phyloP scores from a whole-genome alignment of 30 jellyfish, hydroid and myxozoan species.

The Rhopilema esculentum region DNA sequence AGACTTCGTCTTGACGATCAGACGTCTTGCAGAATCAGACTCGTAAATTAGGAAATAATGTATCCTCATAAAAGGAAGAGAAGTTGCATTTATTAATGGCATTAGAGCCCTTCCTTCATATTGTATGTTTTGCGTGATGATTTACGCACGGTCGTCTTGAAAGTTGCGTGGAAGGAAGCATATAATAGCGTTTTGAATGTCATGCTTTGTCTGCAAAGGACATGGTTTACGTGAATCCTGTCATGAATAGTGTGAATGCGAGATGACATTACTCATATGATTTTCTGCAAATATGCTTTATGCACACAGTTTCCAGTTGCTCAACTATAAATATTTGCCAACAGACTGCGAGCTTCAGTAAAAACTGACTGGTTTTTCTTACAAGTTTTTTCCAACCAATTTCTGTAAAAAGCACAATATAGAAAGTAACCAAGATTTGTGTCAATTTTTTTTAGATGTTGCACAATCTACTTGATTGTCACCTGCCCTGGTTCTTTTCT shows the following conservation, averaged over 20 bases:
- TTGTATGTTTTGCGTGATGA: not conserved
- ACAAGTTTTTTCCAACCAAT: too few relatives aligned
- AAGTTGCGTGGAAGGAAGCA: not conserved
- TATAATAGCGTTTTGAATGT: not conserved
- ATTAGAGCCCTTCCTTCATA: not conserved
- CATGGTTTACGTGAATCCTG: not conserved
- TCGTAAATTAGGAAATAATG: too few relatives aligned
- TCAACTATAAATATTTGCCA: not conserved
- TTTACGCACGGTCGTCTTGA: not conserved
- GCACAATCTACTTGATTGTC: too few relatives aligned
- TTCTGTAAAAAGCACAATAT: too few relatives aligned
- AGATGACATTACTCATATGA: not conserved
- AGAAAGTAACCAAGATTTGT: too few relatives aligned
- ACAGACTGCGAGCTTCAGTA: not conserved
- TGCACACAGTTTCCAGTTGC: not conserved
- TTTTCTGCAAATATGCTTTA: conserved; percentile 4
- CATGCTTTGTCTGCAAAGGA: not conserved
- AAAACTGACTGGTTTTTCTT: too few relatives aligned
- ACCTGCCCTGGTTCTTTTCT: too few relatives aligned
- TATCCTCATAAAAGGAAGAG: too few relatives aligned
- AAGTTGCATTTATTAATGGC: too few relatives aligned
- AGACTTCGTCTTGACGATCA: too few relatives aligned
- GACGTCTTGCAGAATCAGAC: too few relatives aligned
- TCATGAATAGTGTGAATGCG: not conserved
- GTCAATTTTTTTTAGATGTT: too few relatives aligned